Evolutionary conservation across 2,888 invertebrate genomes (phyloP).

Genomic region (Tenthredo distinguenda): DNA sequence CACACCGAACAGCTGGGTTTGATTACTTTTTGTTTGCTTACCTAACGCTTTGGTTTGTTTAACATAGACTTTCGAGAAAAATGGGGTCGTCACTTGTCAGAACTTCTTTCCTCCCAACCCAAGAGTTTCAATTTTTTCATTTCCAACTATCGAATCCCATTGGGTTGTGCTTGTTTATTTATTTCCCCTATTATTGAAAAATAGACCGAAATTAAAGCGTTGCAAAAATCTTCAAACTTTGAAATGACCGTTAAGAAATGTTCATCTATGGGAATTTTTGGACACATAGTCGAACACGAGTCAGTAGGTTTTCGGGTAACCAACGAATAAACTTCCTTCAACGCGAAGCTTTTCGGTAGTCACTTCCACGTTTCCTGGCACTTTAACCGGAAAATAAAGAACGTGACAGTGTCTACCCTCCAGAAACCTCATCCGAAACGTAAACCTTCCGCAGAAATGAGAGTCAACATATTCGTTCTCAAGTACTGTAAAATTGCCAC

Average conservation of each 20-base stretch:
- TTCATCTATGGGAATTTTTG: background rate
- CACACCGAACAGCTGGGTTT: slow-evolving; percentile 31
- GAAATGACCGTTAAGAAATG: background rate
- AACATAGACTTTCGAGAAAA: slow-evolving; percentile 23
- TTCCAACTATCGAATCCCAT: background rate
- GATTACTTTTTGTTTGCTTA: slow-evolving; percentile 49
- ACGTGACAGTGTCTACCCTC: background rate
- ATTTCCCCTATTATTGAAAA: background rate
- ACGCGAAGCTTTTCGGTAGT: background rate
- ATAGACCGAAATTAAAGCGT: background rate
- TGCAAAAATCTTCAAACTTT: background rate
- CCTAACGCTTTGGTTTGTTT: slow-evolving; percentile 26
- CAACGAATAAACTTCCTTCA: slow-evolving; percentile 9
- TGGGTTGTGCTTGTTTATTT: background rate
- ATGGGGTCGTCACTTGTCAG: slow-evolving; percentile 25
- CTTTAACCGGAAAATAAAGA: slow-evolving; percentile 23
- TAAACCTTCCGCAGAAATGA: slow-evolving; percentile 36
- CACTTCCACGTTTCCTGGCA: background rate
- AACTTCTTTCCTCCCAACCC: slow-evolving; percentile 5
- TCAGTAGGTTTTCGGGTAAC: background rate
- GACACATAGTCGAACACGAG: background rate
- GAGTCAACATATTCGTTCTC: slow-evolving; percentile 34
- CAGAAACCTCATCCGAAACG: slow-evolving; percentile 17
- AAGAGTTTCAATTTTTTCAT: slow-evolving; percentile 4
- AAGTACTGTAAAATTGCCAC: slow-evolving; percentile 36